Evolutionary conservation across 2,888 invertebrate species (phyloP), one percentile per base, ranked within the genome.

Genomic region (Drosophila ustulata): DNA sequence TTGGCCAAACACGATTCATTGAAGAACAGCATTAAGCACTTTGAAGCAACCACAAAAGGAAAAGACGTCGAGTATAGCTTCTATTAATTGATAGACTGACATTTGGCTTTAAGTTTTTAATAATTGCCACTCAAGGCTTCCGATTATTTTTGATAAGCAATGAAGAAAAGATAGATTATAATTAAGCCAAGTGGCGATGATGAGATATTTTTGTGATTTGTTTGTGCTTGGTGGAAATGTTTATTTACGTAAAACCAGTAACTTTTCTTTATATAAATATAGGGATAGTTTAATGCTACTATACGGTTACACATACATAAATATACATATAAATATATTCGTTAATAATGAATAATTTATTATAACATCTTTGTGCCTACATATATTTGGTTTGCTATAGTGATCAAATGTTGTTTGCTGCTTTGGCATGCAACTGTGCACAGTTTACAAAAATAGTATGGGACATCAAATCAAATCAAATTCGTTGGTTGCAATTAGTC

Each of bases 351-450:
- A 30, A 52, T 65, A 50, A 39, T 28, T 57, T 61, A 41, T 57
- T 61, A 41, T 32, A 70, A 55, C 69, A 70, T 55, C 72, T 57
- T 53, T 62, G 41, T 51, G 37, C 53, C 51, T 65, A 65, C 23
- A 57, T 58, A 47, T 65, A 50, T 74, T 73, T 75, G 76, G 76
- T 75, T 71, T 49, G 39, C 30, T 53, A 37, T 50, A 41, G 45
- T 50, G n/a, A 41, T 47, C 26, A 56, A 32, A 6, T 32, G 41
- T 53, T 49, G 43, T 49, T 25, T 26, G 18, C 49, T 53, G 41
- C 23, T 26, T 32, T 26, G 4, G 3, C 26, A 6, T 23, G 9
- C 39, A 59, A 61, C 50, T 67, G 66, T 30, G 18, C 32, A 37
- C 18, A 41, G 39, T 66, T 43, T 30, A 56, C 32, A 59, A 49